Percentiles rank a stretch among this genome's conserved stretches.
Evolutionary conservation across 2,113 vertebrate genomes (phyloP).

Genomic region (Hylia prasina): DNA sequence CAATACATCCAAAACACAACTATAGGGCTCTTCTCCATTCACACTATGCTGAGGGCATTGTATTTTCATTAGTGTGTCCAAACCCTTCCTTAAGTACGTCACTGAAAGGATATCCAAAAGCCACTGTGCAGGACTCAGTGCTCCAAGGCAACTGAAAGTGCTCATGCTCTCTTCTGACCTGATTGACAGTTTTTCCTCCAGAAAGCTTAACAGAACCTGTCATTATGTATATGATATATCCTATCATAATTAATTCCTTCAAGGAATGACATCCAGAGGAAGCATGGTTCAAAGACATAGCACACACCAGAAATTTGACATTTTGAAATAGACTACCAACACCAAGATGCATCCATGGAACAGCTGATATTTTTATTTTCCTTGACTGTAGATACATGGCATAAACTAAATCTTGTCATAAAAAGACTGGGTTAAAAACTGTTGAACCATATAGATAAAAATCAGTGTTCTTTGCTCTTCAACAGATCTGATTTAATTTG

Average conservation of each 20-base stretch:
- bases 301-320: neutral
- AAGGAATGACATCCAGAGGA: neutral
- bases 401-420: neutral
- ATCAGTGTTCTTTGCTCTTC: neutral
- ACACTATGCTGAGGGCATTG: neutral
- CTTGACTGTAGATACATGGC: neutral
- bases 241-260: slow-evolving; percentile 16
- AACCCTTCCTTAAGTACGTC: neutral
- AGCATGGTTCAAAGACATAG: neutral
- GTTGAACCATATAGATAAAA: neutral
- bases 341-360: neutral
- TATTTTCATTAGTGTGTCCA: neutral
- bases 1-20: neutral
- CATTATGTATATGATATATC: neutral
- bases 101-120: neutral
- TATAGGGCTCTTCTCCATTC: neutral
- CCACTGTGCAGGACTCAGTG: neutral
- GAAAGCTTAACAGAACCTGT: slow-evolving; percentile 10
- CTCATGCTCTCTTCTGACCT: neutral
- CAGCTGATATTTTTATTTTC: neutral
- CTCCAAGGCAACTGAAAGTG: neutral
- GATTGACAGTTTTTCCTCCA: neutral
- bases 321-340: neutral
- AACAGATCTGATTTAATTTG: neutral
- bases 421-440: neutral